Evolutionary conservation across 2,113 vertebrate genomes (phyloP), one percentile per base, ranked within the genome.

Genomic region (Galbula dea): DNA sequence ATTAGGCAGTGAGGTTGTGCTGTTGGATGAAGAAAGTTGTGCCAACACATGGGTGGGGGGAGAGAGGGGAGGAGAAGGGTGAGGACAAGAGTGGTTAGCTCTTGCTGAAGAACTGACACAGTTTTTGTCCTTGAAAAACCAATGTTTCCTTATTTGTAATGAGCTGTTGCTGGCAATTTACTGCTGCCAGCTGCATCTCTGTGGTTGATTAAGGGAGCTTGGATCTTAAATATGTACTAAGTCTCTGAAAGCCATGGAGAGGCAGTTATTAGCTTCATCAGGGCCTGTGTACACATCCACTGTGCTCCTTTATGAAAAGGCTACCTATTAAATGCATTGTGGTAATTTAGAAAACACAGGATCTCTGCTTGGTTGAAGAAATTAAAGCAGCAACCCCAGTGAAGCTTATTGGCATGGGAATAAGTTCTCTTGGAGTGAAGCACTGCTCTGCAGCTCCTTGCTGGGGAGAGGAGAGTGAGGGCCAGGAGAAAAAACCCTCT

Each of bases 141-240:
- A 95, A 67, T 93, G 84, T 96, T 96, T 94, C 95, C 86, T 97
- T 97, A 93, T 96, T 95, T 96, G 95, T 95, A 97, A 97, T 94
- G 93, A 96, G 62, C 89, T 96, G 93, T 89, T 95, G 88, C 81
- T 97, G 95, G 93, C 96, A 94, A 88, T 96, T 95, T 95, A 58
- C 92, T 69, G 80, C 93, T 95, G 87, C 95, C 96, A 97, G 96
- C 96, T 97, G 96, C 95, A 97, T 97, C 94, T 96, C 95, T 93
- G 96, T 78, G 91, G 90, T 96, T 96, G 94, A 96, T 95, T 95
- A 96, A 94, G 67, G 84, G 92, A 94, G 77, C 83, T 94, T 93
- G 89, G 92, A 95, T 83, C 93, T 91, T 93, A 95, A 96, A 92
- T 95, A 74, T 94, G 86, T 94, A 96, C 95, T 95, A 96, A 94